Base-by-base conservation (phyloP, 2,888 invertebrate species). In the Drosophila seclusa region DNA sequence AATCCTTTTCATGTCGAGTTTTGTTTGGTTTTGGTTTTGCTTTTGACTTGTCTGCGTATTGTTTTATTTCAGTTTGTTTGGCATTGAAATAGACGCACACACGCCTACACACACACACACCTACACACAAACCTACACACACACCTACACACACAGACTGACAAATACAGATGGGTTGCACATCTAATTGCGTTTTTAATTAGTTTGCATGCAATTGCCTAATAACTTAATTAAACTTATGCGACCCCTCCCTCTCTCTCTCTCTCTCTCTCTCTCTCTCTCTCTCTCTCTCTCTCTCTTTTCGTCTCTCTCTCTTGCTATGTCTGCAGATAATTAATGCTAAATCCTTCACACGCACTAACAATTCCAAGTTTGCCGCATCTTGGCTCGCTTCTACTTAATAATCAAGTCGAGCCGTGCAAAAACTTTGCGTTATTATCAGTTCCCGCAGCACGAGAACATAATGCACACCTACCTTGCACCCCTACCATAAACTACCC, bases 201-300 rank as follows among this genome's bases (percentile, higher is more conserved):
- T 79, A 88, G 89, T 85, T 88, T 87, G 77, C 72, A 83, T 77
- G 70, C 76, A 76, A 78, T 82, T 87, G 83, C 83, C 78, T 89
- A 89, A 89, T 71, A 86, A 89, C 80, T 87, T 81, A 82, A 83
- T 87, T 89, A 82, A 89, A 87, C 73, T 89, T 87, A 78, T 61
- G 53, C 3, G 1, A 24, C 16, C 7, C 7, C 2, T 4, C n/a
- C 1, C 7, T 1, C 21, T 1, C 55, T 8, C 1, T 29, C n/a
- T 7, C 29, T 4, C 11, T n/a, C n/a, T 21, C 2, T 16, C 2
- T 24, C 21, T 7, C 6, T 31, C 27, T 1, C 0, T 31, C 8
- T 57, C 13, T 5, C 4, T 21, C 4, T 24, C 16, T 13, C 6
- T 1, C 0, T 40, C 27, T 8, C 0, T 57, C n/a, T n/a, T n/a